These are phyloP conservation scores for Ctenodactylus gundi DNA, from an alignment of 2,113 vertebrate species.

Conservation along the genomic window DNA sequence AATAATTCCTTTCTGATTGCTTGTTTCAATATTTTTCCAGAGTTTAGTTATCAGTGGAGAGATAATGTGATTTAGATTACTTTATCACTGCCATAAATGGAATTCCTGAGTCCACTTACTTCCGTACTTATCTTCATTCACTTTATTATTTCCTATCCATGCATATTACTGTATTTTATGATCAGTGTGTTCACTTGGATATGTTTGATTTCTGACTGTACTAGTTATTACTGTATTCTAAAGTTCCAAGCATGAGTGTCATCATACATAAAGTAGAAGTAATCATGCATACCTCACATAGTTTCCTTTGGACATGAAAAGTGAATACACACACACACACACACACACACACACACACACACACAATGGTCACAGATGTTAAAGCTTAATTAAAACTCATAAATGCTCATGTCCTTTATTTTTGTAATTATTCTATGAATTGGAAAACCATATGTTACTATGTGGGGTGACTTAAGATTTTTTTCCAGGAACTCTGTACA, in stretches of 20 bases:
- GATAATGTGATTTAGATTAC: background rate
- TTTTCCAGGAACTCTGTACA: background rate
- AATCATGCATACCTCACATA: background rate
- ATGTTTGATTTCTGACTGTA: background rate
- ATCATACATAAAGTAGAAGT: constrained; percentile 33
- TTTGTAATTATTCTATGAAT: constrained; percentile 1
- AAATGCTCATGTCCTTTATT: background rate
- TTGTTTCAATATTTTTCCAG: constrained; percentile 2
- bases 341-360: no score
- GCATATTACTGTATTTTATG: background rate
- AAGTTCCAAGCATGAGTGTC: background rate
- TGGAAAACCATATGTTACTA: background rate
- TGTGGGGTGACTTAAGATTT: background rate
- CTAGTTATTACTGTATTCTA: constrained; percentile 4
- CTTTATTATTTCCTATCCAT: constrained; percentile 10
- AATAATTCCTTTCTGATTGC: background rate
- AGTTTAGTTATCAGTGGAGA: background rate
- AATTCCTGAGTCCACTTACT: background rate
- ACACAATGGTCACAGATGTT: background rate
- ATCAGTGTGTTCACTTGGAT: background rate
- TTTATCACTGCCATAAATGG: background rate
- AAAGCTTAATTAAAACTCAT: background rate
- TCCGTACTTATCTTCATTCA: constrained; percentile 10
- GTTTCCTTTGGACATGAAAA: constrained; percentile 44
- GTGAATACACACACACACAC: no score